Base-by-base conservation (phyloP, 2,888 invertebrate genomes). In the Temnothorax unifasciatus region DNA sequence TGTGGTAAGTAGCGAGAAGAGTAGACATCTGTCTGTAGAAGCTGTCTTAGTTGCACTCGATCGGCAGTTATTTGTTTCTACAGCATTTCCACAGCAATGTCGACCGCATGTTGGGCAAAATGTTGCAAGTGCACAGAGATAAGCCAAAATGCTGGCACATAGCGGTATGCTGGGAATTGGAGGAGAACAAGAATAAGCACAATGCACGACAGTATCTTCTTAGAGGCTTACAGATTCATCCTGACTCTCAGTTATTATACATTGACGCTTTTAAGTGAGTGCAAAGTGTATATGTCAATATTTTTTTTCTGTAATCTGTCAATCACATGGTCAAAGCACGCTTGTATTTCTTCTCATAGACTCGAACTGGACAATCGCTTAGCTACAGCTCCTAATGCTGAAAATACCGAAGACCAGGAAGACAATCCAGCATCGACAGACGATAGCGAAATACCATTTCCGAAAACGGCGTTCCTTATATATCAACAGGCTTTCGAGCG, bases 111-210 rank as follows among this genome's bases (percentile, higher is more conserved):
- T 93, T 95, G 50, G 93, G 93, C 0, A 93, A 93, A 81, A 95
- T 95, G 95, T 93, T 96, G 5, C 93, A 97, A 96, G 95, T 97
- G 9, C 97, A 98, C 93, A 96, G 97, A 18, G 96, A 97, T 74
- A 97, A 97, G 90, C 96, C 97, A 15, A 96, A 97, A 89, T 95
- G 97, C 86, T 99, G 98, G 98, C 96, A 97, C 83, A 95, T 97
- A 88, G 98, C 98, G 0, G 97, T 98, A 13, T 96, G 96, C 90
- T 98, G 97, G 97, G 97, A 98, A 94, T 96, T 96, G 76, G 96
- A 97, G 90, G 97, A 97, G 86, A 96, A 96, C 86, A 95, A 96
- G 50, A 97, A 97, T 88, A 93, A 97, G 15, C 96, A 97, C 34
- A 96, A 96, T 90, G 98, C 98, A 0, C 96, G 97, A 87, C 96